Percentiles rank a stretch among this genome's conserved stretches.
Evolutionary conservation across 2,888 invertebrate species (phyloP).

Genomic region (Dexiosoma caninum): DNA sequence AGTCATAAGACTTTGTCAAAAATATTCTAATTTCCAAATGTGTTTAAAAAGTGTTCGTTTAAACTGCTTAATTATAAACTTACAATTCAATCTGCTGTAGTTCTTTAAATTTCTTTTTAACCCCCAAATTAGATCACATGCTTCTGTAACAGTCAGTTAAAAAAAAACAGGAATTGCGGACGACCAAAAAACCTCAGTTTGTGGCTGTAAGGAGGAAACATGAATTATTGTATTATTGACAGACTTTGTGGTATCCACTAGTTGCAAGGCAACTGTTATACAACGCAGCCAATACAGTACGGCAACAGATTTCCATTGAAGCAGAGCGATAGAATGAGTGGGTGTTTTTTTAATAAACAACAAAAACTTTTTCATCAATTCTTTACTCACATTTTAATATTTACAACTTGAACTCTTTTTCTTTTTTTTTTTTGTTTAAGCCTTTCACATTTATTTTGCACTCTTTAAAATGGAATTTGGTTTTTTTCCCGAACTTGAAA

Average conservation of each 20-base stretch:
- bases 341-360: neutral
- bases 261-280: neutral
- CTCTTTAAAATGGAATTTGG: neutral
- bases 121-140: neutral
- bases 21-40: too few relatives aligned
- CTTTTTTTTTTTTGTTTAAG: too few relatives aligned
- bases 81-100: too few relatives aligned
- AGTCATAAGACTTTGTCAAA: too few relatives aligned
- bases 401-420: neutral
- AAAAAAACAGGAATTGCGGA: constrained; percentile 11
- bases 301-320: neutral
- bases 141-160: neutral
- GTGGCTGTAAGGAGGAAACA: constrained; percentile 33
- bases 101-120: too few relatives aligned
- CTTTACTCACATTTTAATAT: constrained; percentile 8
- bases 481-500: neutral
- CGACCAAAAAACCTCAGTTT: constrained; percentile 43
- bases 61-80: neutral
- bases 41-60: too few relatives aligned
- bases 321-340: neutral
- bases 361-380: constrained; percentile 31
- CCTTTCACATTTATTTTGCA: neutral
- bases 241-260: constrained; percentile 4
- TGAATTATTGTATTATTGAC: constrained; percentile 13
- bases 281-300: neutral